Percentiles rank a stretch among this genome's conserved stretches.
phyloP scores from a whole-genome alignment of 2,113 vertebrate genomes.

The Hippocampus guttulatus region DNA sequence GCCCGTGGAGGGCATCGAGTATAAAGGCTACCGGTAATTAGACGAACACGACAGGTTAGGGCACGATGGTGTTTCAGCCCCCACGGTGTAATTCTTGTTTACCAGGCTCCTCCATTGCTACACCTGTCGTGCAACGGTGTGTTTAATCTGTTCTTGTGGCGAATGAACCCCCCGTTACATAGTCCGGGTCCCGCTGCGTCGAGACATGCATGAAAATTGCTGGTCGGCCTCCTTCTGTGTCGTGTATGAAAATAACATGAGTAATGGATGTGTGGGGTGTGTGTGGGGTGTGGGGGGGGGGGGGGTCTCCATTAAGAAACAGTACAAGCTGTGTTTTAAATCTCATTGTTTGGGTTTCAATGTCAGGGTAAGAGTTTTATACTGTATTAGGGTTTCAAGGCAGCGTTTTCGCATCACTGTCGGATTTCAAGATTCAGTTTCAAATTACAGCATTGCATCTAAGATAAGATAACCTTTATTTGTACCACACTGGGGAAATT shows the following conservation, averaged over 20 bases:
- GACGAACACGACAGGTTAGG: conserved; percentile 58
- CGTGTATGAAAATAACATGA: neutral
- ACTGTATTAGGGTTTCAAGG: too few species aligned
- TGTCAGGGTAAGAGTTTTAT: neutral
- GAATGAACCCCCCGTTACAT: conserved; percentile 22
- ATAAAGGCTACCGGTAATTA: conserved; percentile 49
- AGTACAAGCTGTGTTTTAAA: neutral
- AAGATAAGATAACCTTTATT: too few species aligned
- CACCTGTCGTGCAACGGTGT: neutral
- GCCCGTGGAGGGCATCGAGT: conserved; percentile 26
- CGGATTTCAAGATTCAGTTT: too few species aligned
- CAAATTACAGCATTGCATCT: too few species aligned
- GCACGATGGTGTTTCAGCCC: conserved; percentile 59
- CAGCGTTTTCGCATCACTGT: too few species aligned
- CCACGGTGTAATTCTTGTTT: conserved; percentile 50
- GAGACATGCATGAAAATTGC: conserved; percentile 10
- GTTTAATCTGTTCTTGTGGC: conserved; percentile 21
- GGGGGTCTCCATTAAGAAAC: too few species aligned
- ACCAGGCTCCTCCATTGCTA: conserved; percentile 16
- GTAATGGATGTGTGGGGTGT: neutral
- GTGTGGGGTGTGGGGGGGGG: neutral
- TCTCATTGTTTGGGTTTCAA: neutral
- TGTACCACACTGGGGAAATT: too few species aligned
- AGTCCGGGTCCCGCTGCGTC: conserved; percentile 2
- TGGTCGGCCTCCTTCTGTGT: conserved; percentile 12